phyloP scores from a whole-genome alignment of 2,888 invertebrate species.

The Dorcus parallelipipedus region DNA sequence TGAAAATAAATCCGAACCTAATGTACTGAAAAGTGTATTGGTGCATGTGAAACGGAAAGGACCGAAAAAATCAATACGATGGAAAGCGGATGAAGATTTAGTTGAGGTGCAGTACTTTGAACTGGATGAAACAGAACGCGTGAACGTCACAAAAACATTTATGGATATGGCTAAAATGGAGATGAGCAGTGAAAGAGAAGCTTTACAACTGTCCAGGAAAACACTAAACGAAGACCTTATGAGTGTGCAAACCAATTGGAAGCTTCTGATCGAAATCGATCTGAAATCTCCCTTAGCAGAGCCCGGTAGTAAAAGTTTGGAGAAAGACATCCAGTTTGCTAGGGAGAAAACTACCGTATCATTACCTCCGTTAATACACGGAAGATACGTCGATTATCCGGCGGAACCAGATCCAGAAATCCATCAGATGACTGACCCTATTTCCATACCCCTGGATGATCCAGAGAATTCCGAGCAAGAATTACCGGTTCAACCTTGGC shows the following conservation, averaged over 20 bases:
- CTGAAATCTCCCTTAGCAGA: constrained; percentile 62
- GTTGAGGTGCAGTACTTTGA: constrained; percentile 88
- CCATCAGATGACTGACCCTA: constrained; percentile 72
- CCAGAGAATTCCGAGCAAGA: constrained; percentile 82
- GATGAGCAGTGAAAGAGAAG: constrained; percentile 78
- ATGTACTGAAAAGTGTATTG: constrained; percentile 70
- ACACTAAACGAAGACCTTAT: constrained; percentile 66
- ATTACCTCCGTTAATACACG: constrained; percentile 11
- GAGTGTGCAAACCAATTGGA: constrained; percentile 80
- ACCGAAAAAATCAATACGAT: constrained; percentile 71
- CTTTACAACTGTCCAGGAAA: constrained; percentile 75
- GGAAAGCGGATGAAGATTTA: constrained; percentile 76
- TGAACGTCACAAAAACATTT: constrained; percentile 90
- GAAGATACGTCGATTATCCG: constrained; percentile 78
- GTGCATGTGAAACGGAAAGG: constrained; percentile 72
- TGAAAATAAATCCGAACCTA: constrained; percentile 23
- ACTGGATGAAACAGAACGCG: constrained; percentile 92
- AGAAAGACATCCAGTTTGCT: constrained; percentile 82
- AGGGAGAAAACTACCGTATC: constrained; percentile 71
- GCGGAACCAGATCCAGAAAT: constrained; percentile 84
- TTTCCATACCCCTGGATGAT: constrained; percentile 85
- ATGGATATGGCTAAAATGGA: constrained; percentile 91
- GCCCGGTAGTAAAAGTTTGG: constrained; percentile 76
- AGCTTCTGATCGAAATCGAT: constrained; percentile 66
- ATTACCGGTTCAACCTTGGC: constrained; percentile 75